A percentile compares a stretch with the other conserved stretches of the same genome.
These are phyloP conservation scores for Bimastos eiseni DNA, from an alignment of 2,888 invertebrate genomes.

Conservation along the genomic window DNA sequence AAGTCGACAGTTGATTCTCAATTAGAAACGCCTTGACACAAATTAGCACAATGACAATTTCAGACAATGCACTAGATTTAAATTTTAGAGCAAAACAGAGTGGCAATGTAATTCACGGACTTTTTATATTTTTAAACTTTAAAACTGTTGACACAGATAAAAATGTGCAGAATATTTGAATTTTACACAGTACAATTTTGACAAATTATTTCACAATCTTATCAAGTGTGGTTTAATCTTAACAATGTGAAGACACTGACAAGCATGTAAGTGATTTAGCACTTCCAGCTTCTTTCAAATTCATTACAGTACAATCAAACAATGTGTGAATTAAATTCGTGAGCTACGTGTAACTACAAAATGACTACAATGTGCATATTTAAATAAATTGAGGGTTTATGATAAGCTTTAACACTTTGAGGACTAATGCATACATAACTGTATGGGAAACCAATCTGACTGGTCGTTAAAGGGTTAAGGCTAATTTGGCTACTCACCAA, in stretches of 20 bases:
- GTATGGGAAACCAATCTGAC: too few relatives aligned
- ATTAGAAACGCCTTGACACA: not conserved
- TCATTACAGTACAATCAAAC: not conserved
- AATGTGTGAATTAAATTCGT: not conserved
- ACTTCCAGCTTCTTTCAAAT: not conserved
- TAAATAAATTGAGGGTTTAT: not conserved
- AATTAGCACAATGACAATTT: not conserved
- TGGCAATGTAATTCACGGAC: not conserved
- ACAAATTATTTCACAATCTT: not conserved
- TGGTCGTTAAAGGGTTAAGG: too few relatives aligned
- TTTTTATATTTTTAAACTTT: not conserved
- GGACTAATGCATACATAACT: too few relatives aligned
- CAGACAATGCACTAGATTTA: not conserved
- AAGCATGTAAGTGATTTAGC: not conserved
- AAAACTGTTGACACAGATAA: not conserved
- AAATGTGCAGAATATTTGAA: not conserved
- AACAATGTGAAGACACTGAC: not conserved
- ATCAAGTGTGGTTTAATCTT: not conserved
- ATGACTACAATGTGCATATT: not conserved
- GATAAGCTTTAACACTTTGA: too few relatives aligned
- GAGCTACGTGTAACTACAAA: not conserved
- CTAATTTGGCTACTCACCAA: not conserved
- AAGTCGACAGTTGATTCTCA: not conserved
- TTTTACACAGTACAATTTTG: not conserved
- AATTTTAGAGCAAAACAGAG: not conserved